phyloP scores from a whole-genome alignment of 2,888 invertebrate genomes.

The Lithosia quadra region DNA sequence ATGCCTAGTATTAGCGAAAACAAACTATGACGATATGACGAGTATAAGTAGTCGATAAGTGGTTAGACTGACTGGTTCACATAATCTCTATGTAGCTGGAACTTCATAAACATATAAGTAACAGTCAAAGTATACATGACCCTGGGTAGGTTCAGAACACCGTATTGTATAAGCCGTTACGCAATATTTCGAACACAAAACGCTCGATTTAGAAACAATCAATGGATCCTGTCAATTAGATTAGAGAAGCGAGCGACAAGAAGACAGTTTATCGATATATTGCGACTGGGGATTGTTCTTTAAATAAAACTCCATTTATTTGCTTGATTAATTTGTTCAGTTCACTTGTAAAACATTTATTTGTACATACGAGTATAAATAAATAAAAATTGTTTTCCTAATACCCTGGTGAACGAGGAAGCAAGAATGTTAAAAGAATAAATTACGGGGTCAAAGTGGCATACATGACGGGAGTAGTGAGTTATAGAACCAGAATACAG shows the following conservation, averaged over 20 bases:
- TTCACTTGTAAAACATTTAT: neutral
- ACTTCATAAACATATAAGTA: neutral
- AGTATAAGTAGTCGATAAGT: too few relatives aligned
- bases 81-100: neutral
- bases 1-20: neutral
- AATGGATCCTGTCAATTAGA: conserved; percentile 11
- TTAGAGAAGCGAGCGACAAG: neutral
- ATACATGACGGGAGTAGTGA: neutral
- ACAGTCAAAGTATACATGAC: neutral
- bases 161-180: neutral
- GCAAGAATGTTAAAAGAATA: neutral
- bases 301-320: conserved; percentile 13
- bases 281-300: conserved; percentile 7
- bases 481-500: too few relatives aligned
- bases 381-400: neutral
- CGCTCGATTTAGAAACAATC: conserved; percentile 6
- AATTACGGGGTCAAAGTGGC: neutral
- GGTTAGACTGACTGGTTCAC: too few relatives aligned
- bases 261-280: conserved; percentile 21
- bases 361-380: too few relatives aligned
- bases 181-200: neutral
- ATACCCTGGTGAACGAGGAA: neutral
- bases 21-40: neutral
- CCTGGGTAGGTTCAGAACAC: neutral
- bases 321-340: conserved; percentile 1